phyloP scores from a whole-genome alignment of 2,797 vertebrate genomes.

The Siniperca scherzeri region DNA sequence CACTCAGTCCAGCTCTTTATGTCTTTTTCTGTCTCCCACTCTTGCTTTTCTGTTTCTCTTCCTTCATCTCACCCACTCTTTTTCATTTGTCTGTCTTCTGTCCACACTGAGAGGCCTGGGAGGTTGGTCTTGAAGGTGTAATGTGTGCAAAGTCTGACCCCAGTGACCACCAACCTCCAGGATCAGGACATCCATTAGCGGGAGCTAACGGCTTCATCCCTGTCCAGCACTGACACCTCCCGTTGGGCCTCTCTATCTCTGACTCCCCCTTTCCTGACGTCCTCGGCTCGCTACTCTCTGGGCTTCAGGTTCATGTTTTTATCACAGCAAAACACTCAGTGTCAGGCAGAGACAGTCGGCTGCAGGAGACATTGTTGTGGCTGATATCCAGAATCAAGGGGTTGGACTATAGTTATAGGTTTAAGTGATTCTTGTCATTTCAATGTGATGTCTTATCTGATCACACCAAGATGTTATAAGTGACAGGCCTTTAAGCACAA shows the following conservation, averaged over 20 bases:
- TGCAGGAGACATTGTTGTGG: constrained; percentile 3
- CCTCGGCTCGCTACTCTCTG: constrained; percentile 4
- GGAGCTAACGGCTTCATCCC: constrained; percentile 64
- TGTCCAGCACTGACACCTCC: constrained; percentile 51
- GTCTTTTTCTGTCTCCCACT: background rate
- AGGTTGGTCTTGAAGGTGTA: constrained; percentile 48
- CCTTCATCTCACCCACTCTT: constrained; percentile 20
- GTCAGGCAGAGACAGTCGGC: constrained; percentile 7
- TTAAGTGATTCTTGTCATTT: constrained; percentile 40
- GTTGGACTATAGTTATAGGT: background rate
- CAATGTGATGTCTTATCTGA: constrained; percentile 1
- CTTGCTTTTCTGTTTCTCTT: background rate
- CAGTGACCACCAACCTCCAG: constrained; percentile 47
- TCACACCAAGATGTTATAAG: background rate
- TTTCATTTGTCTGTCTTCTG: constrained; percentile 42
- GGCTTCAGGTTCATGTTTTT: constrained; percentile 42
- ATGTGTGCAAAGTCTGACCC: constrained; percentile 61
- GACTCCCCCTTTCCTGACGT: background rate
- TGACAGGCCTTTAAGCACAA: background rate
- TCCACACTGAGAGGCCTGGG: constrained; percentile 28
- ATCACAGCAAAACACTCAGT: constrained; percentile 41
- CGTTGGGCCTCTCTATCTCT: constrained; percentile 47
- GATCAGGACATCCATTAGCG: constrained; percentile 77
- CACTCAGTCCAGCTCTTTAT: background rate
- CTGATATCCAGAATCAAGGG: constrained; percentile 38